Evolutionary conservation across 2,797 vertebrate species (phyloP).

Genomic region (Sebastes oblongus): DNA sequence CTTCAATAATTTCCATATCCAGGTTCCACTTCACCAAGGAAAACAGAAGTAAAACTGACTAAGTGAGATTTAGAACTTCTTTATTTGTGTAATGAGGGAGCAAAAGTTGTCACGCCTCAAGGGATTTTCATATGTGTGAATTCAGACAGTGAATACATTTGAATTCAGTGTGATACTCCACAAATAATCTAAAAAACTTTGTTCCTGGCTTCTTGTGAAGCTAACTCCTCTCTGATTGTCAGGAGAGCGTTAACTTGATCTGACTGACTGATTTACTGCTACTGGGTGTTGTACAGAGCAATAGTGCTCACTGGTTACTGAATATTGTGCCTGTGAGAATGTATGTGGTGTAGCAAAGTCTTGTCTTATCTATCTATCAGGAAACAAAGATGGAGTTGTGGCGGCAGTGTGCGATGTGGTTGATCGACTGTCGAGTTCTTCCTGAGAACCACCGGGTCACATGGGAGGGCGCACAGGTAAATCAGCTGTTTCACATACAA

Average conservation of each 20-base stretch:
- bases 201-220: not conserved
- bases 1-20: not conserved
- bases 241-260: not conserved
- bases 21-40: not conserved
- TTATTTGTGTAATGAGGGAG: not conserved
- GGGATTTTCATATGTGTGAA: not conserved
- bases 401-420: constrained; percentile 91
- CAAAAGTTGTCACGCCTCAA: not conserved
- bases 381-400: constrained; percentile 88
- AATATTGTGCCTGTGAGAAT: not conserved
- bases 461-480: constrained; percentile 88
- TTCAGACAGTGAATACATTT: not conserved
- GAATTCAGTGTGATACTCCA: not conserved
- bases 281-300: not conserved
- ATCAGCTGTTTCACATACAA: constrained; percentile 35
- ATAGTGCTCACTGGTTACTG: not conserved
- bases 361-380: not conserved
- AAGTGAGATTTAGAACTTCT: not conserved
- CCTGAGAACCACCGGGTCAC: constrained; percentile 93
- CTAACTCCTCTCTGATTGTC: not conserved
- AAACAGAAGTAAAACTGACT: not conserved
- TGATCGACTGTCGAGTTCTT: constrained; percentile 91
- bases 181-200: not conserved
- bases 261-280: not conserved
- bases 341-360: not conserved